Evolutionary conservation across 2,797 vertebrate genomes (phyloP).

Genomic region (Syngnathus acus): DNA sequence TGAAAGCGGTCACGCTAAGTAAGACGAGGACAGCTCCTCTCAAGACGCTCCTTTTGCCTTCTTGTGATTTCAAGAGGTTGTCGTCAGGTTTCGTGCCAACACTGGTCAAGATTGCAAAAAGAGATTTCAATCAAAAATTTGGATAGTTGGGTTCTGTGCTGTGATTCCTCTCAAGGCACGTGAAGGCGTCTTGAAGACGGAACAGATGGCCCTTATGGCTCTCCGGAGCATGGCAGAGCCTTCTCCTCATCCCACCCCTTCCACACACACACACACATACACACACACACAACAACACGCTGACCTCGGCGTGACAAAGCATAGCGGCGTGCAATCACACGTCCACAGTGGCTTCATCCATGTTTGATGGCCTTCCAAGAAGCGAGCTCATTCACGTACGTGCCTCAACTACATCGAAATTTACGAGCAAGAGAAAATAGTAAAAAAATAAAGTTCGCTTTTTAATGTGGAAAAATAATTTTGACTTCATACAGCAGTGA

Average conservation of each 20-base stretch:
- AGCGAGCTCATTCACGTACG: background rate
- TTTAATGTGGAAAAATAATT: background rate
- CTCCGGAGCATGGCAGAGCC: slow-evolving; percentile 22
- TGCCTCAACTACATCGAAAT: background rate
- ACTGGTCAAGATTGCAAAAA: background rate
- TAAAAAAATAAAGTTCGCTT: background rate
- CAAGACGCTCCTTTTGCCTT: background rate
- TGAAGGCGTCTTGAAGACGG: slow-evolving; percentile 58
- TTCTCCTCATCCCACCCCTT: slow-evolving; percentile 15
- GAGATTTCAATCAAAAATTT: background rate
- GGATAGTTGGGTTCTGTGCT: slow-evolving; percentile 44
- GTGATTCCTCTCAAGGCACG: slow-evolving; percentile 53
- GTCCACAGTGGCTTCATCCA: background rate
- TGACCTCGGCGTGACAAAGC: slow-evolving; percentile 34
- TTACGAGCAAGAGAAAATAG: background rate
- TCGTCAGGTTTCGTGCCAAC: background rate
- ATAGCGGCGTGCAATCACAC: background rate
- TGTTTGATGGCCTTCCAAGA: background rate
- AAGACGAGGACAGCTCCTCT: background rate
- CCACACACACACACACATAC: slow-evolving; percentile 28
- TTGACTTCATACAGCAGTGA: no score
- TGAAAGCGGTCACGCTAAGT: background rate
- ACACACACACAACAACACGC: slow-evolving; percentile 23
- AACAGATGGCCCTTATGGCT: slow-evolving; percentile 58
- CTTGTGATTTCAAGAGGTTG: background rate